Evolutionary conservation across 2,797 vertebrate species (phyloP).

Genomic region (Adrianichthys oophorus): DNA sequence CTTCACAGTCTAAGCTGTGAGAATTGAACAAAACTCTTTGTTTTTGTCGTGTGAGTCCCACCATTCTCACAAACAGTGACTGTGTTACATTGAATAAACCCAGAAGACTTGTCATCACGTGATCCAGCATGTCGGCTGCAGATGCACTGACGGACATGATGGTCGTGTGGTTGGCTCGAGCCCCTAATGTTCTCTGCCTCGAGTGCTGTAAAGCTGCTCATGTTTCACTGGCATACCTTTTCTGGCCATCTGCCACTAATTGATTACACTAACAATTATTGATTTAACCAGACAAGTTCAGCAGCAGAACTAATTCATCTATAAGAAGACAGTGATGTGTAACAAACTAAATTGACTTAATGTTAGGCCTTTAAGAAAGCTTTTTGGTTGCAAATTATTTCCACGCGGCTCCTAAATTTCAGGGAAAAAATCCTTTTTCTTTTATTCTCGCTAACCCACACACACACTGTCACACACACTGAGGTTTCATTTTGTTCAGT

Average conservation of each 20-base stretch:
- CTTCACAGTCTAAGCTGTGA: no score
- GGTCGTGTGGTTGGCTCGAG: slow-evolving; percentile 33
- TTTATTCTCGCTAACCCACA: neutral
- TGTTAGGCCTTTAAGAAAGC: slow-evolving; percentile 5
- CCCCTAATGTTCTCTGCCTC: slow-evolving; percentile 42
- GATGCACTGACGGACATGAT: slow-evolving; percentile 23
- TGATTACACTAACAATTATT: slow-evolving; percentile 71
- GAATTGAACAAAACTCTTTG: neutral
- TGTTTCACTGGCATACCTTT: slow-evolving; percentile 56
- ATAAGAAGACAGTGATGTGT: slow-evolving; percentile 37
- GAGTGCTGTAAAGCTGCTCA: slow-evolving; percentile 31
- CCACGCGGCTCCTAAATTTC: no score
- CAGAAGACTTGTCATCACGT: slow-evolving; percentile 20
- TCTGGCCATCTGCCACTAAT: slow-evolving; percentile 74
- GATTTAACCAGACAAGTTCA: slow-evolving; percentile 54
- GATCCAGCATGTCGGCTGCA: slow-evolving; percentile 28
- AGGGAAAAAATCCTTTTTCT: no score
- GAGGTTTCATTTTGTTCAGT: slow-evolving; percentile 13
- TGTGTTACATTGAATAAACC: slow-evolving; percentile 18
- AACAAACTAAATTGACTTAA: slow-evolving; percentile 41
- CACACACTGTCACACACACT: neutral
- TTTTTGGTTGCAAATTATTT: no score
- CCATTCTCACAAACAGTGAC: slow-evolving; percentile 11
- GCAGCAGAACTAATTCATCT: slow-evolving; percentile 50
- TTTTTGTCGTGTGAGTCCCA: slow-evolving; percentile 39